Evolutionary conservation across 2,888 invertebrate genomes (phyloP), one percentile per base, ranked within the genome.

Genomic region (Saturnia japonica): DNA sequence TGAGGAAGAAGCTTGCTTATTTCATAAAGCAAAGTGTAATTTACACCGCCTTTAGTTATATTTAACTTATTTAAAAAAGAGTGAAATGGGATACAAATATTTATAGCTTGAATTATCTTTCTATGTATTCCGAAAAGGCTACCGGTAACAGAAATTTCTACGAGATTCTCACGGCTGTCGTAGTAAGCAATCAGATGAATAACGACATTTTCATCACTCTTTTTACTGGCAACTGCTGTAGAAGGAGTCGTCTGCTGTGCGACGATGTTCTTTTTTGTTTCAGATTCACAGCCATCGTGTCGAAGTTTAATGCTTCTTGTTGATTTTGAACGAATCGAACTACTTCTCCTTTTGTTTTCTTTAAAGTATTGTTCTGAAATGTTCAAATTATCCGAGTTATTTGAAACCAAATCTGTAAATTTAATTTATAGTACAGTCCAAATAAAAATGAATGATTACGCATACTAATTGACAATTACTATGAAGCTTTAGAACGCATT

Each of bases 61-160:
- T 78, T 80, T 6, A 89, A 69, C 72, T 82, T 86, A 8, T 69
- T 77, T 14, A 89, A 74, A 0, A 71, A 64, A 2, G 78, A n/a
- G 57, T 89, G 89, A 73, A 83, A 90, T 8, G 88, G 85, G 14
- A 85, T 34, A 67, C 84, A 83, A 1, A 88, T 66, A 67, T 76
- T 77, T 34, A 90, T 71, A 0, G 83, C 83, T 69, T 81, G 76
- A 4, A 90, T 81, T 1, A 89, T 40, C 78, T 82, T 80, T 60
- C 74, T 75, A 28, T 79, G 75, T 69, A 87, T 78, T 34, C 70
- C 51, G 6, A 73, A 47, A 42, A 71, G 64, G 62, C 78, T 75
- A 8, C 73, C 70, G 4, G 74, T 66, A 43, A 90, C 82, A 0
- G 82, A 74, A 68, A 90, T 74, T 77, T 85, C 87, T 9, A 81